Evolutionary conservation across 2,797 vertebrate species (phyloP), one percentile per base, ranked within the genome.

Genomic region (Enteromius fasciolatus): DNA sequence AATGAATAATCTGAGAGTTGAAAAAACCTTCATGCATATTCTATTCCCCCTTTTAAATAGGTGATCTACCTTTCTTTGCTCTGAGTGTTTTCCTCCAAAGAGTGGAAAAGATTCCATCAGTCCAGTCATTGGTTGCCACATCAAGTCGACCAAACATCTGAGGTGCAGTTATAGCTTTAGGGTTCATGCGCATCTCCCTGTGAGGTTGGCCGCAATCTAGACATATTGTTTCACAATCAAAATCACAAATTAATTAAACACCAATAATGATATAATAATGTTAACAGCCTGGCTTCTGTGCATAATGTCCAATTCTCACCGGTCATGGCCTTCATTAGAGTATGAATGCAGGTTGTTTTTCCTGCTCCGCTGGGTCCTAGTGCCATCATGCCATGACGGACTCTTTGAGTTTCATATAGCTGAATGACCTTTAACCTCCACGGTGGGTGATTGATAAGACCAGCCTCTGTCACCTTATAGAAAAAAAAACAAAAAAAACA

Each of bases 101-200:
- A 0, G 96, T 93, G 36, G 98, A 99, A 92, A 99, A 99, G 86
- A 99, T 96, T 67, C 98, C 98, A 79, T 99, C 98, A 0, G 98
- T 99, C 98, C 98, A 99, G 87, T 99, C 98, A 17, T 98, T 99
- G 3, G 98, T 99, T 48, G 97, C 96, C 61, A 97, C 97, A 44
- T 99, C 97, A 0, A 99, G 95, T 54, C 94, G 95, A 23, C 98
- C 98, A 86, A 99, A 99, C 98, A 99, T 99, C 90, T 99, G 98
- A 1, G 98, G 89, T 2, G 97, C 96, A 1, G 98, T 99, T 84
- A 99, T 98, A 61, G 98, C 97, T 94, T 99, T 99, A 41, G 98
- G 98, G 90, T 99, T 99, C 97, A 99, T 99, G 78, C 98, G 96
- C 97, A 99, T 96, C 93, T 99, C 98, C 89, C 96, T 95, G 89